Base-by-base conservation (phyloP, 1,140 invertebrate species). In the Pseudobourletiella spinata region DNA sequence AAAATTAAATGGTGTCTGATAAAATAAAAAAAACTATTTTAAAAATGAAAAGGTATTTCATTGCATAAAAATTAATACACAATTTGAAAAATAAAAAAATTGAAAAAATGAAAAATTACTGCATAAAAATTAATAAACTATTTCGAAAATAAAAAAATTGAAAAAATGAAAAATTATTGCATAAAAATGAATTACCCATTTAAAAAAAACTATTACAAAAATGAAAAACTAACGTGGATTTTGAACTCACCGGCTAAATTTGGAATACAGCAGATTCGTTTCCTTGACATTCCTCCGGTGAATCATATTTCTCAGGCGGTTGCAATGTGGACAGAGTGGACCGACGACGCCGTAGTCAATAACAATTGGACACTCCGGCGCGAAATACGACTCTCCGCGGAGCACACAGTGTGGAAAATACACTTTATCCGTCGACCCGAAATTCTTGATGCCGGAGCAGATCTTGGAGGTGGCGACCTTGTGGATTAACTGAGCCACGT, bases 361-460 rank as follows among this genome's bases (percentile, higher is more conserved):
- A 25, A 66, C 42, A 30, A 61, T 46, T n/a, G 64, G 64, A 50
- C 64, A 66, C 26, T 43, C 55, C 24, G 43, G 28, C 18, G 60
- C 57, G 44, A 54, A 66, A 32, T 61, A 63, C 0, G 39, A 29
- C 18, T 56, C 51, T 8, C 57, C 60, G 6, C 64, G 22, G 8
- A 42, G 44, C 15, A 54, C 42, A n/a, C 46, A 61, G 35, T 59
- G 50, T 0, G 64, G 57, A 39, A 66, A 63, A 57, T 55, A 55
- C n/a, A 55, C 28, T 2, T 56, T 29, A 15, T 66, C 64, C 4
- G 61, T 60, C 8, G 50, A 1, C 2, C 35, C 42, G 39, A 66
- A 44, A 50, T 54, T 58, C 32, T 52, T 59, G 6, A 66, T 60
- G 11, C 64, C 64, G 42, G 26, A 39, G 54, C 64, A 66, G 14